Base-by-base conservation (phyloP, 2,797 vertebrate species). In the Eulemur rubriventer region DNA sequence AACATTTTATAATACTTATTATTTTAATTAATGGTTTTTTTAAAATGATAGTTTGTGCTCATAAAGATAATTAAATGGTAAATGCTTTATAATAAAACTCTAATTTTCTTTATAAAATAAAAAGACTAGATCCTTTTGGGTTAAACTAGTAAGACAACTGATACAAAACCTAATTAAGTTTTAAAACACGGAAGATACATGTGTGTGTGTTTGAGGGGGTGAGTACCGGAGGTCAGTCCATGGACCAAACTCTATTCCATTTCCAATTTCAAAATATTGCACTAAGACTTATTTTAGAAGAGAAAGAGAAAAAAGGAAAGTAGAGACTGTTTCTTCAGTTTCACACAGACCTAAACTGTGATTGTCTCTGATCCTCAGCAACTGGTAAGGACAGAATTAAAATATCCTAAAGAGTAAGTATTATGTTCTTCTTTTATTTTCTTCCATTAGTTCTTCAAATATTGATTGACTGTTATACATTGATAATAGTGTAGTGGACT, bases 11-110 rank as follows among this genome's bases (percentile, higher is more conserved):
- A 33, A 76, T 61, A 55, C 8, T 67, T 59, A 73, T 2, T 52
- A 75, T 75, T 59, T 96, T 81, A 85, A 92, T 61, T 57, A 80
- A 43, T 63, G 89, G 59, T 80, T 86, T 24, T 67, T 95, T 82
- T 82, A 78, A 82, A 87, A 89, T 72, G 88, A 4, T 43, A 88
- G 52, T 81, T 90, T 9, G 26, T 59, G 38, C 61, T 81, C 33
- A 43, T 26, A 76, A 75, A 61, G 24, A 79, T 86, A 59, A 70
- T 50, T 67, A 96, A 95, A 78, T 67, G 59, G 28, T 35, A 89
- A 89, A 38, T n/a, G 24, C 7, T 83, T 92, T 89, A 84, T 61
- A 46, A 83, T 76, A 94, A 94, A 96, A 69, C 5, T 38, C 70
- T 41, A 67, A 67, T 82, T 93, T 94, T 89, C 48, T 30, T 20